These are phyloP conservation scores for Chinchilla lanigera DNA, from an alignment of 2,113 vertebrate species.

Conservation along the genomic window DNA sequence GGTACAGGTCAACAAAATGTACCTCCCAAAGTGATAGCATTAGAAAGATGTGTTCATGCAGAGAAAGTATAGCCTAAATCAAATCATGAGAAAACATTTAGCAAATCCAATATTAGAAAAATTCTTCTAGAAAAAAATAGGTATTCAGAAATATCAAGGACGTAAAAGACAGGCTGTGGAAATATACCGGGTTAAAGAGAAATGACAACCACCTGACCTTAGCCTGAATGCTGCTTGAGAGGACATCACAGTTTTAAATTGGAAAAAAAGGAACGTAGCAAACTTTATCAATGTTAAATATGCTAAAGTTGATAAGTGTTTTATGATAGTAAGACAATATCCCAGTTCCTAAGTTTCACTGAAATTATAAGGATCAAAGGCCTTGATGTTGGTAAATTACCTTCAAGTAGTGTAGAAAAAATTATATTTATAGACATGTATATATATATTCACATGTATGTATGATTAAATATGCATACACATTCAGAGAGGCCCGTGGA, in stretches of 20 bases:
- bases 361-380: neutral
- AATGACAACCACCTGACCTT: neutral
- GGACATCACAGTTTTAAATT: neutral
- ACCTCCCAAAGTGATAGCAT: neutral
- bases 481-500: too few relatives aligned
- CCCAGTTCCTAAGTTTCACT: neutral
- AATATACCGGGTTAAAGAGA: neutral
- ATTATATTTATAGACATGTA: neutral
- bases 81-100: neutral
- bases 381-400: neutral
- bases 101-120: neutral
- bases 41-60: neutral
- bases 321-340: neutral
- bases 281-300: neutral
- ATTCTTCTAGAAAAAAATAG: neutral
- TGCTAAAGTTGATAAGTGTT: neutral
- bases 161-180: neutral
- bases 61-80: neutral
- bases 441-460: neutral
- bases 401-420: neutral
- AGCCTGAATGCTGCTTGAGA: neutral
- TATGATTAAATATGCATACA: neutral
- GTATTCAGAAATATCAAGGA: neutral
- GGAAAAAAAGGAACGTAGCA: neutral
- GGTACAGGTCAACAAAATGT: neutral